Base-by-base conservation (phyloP, 2,888 invertebrate genomes). In the Pemphredon lugubris region DNA sequence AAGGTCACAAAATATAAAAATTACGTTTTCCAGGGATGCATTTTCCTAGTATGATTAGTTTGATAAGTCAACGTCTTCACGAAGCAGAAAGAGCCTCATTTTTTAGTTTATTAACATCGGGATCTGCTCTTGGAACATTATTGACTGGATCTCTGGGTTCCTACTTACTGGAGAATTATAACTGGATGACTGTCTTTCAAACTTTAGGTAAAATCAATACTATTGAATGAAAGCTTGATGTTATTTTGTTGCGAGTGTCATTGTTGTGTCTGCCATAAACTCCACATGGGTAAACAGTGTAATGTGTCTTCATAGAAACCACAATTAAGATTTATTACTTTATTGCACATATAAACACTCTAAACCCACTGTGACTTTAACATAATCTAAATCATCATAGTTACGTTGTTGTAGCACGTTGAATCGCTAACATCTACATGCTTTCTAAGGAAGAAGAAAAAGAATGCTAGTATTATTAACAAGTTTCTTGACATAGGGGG, bases 31-130 rank as follows among this genome's bases (percentile, higher is more conserved):
- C 58, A 89, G 88, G 88, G 58, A 88, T 89, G 88, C 94, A 94
- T 88, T 93, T 93, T 88, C 94, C 94, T 51, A 92, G 93, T 80
- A 92, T 94, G 91, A 94, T 94, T 54, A 94, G 94, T 83, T 87
- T 95, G 54, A 93, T 94, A 47, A 93, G 94, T 79, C 92, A 92
- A 88, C 92, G 93, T 86, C 90, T 95, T 55, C 91, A 91, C 37
- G 92, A 93, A 75, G 91, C 91, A 63, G 94, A 94, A 82, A 91
- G 94, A 73, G 92, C 93, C 40, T 92, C 93, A 45, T 94, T 94
- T 72, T 94, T 93, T 87, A 93, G 94, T 67, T 88, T 93, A 73
- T 90, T 93, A 58, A 92, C 93, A 23, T 92, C 94, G 11, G 94
- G 94, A 18, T 91, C 91, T 4, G 91, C 91, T 48, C 90, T 91